phyloP scores from a whole-genome alignment of 2,888 invertebrate genomes.

The Vandiemenella viatica region DNA sequence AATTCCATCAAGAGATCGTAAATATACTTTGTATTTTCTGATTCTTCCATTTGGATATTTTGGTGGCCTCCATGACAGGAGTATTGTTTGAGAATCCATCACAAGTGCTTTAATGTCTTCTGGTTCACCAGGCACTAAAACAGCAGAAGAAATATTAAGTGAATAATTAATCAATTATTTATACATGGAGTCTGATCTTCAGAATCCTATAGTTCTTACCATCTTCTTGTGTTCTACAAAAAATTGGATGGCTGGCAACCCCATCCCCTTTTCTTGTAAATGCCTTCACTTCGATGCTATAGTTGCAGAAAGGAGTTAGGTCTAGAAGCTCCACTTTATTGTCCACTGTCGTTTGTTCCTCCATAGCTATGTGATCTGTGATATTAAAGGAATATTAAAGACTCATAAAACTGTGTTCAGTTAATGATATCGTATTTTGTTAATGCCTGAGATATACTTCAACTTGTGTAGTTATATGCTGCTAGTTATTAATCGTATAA shows the following conservation, averaged over 20 bases:
- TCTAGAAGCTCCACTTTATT: constrained; percentile 15
- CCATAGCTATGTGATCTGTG: constrained; percentile 5
- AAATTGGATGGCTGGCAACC: constrained; percentile 26
- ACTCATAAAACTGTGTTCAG: no score
- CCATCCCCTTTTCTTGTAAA: constrained; percentile 31
- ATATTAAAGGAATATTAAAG: no score
- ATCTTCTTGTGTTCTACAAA: constrained; percentile 29
- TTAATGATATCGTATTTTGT: no score
- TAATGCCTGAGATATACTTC: no score
- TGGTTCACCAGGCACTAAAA: constrained; percentile 28
- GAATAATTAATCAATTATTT: not conserved
- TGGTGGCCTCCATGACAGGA: constrained; percentile 30
- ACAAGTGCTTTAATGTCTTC: constrained; percentile 28
- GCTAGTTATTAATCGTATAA: no score
- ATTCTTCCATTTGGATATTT: constrained; percentile 26
- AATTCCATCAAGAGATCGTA: constrained; percentile 13
- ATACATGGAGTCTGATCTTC: not conserved
- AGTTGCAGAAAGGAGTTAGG: constrained; percentile 30
- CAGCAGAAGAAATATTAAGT: constrained; percentile 6
- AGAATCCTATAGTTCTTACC: constrained; percentile 21
- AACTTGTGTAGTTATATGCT: no score
- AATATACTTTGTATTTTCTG: constrained; percentile 27
- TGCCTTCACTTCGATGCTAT: constrained; percentile 30
- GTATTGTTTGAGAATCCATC: constrained; percentile 25
- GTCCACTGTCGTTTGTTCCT: constrained; percentile 14